A percentile compares a stretch with the other conserved stretches of the same genome.
Conservation (phyloP, 1,140 invertebrate genomes). For the Acromyrmex heyeri region DNA sequence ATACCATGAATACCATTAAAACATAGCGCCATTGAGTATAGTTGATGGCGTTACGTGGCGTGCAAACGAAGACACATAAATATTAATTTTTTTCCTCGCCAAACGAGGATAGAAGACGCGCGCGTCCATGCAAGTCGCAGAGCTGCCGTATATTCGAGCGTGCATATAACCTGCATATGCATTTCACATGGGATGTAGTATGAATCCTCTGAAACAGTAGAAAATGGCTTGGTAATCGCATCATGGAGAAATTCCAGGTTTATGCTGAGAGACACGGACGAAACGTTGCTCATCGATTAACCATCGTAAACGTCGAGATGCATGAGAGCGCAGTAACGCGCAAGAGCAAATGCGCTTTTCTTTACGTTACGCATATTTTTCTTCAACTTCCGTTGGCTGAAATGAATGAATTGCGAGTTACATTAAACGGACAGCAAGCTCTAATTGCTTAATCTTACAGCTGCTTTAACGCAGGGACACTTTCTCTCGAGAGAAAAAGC, state of each 20-base stretch:
- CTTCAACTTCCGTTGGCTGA: constrained; percentile 8
- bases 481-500: neutral
- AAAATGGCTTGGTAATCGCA: constrained; percentile 47
- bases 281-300: constrained; percentile 18
- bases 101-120: constrained; percentile 35
- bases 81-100: constrained; percentile 17
- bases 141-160: constrained; percentile 32
- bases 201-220: constrained; percentile 15
- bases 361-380: neutral
- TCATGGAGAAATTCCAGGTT: constrained; percentile 27
- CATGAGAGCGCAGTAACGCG: constrained; percentile 8
- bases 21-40: constrained; percentile 24
- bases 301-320: constrained; percentile 3
- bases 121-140: neutral
- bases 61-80: constrained; percentile 40
- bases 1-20: constrained; percentile 26
- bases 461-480: neutral
- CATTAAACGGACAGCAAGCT: constrained; percentile 1
- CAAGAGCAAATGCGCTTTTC: constrained; percentile 7
- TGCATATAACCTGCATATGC: neutral
- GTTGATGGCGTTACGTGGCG: constrained; percentile 39
- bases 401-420: neutral
- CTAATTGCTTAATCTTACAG: constrained; percentile 23
- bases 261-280: neutral
- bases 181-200: neutral